Evolutionary conservation across 2,888 invertebrate species (phyloP), one percentile per base, ranked within the genome.

Genomic region (Ormyrus pomaceus): DNA sequence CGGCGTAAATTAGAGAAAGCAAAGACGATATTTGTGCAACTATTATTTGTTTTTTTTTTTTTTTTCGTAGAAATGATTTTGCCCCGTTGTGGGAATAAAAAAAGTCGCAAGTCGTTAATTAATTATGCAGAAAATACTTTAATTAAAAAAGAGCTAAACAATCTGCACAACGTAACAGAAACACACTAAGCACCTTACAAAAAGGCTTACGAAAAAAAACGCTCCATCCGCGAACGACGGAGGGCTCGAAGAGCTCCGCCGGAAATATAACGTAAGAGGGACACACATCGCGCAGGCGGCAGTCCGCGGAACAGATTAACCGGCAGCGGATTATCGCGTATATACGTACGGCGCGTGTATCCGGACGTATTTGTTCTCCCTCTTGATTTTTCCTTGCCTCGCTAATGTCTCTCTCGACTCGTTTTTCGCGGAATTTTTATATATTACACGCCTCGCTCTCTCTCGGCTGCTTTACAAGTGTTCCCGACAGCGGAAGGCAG

Each of bases 291-390:
- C 11, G 68, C 50, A 46, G 56, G 6, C 50, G 10, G 59, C 48
- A 70, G 55, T 55, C 48, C 66, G 48, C 53, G 62, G 51, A 79
- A 64, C 68, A 69, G 79, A 74, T 79, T 74, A 79, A 69, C 73
- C 50, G 56, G 9, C 61, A 62, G 61, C 58, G 61, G 56, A 79
- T 74, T 74, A 74, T 56, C 45, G 50, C n/a, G 59, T 19, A 34
- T 19, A 34, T 34, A 34, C 34, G 34, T 34, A 34, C 34, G 3
- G 34, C 34, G 34, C 34, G 34, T 34, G 34, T 34, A 34, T 34
- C 4, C 34, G 34, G 3, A 77, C 50, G 77, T 77, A 71, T 70
- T 71, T 71, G 59, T 77, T 75, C 71, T 71, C 69, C 81, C 77
- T 76, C 68, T 76, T 9, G 68, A 50, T 64, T 77, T 76, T 62